Evolutionary conservation across 64 coral and sea anemone genomes (phyloP).

Genomic region (Hydrozoanthus tunicans): DNA sequence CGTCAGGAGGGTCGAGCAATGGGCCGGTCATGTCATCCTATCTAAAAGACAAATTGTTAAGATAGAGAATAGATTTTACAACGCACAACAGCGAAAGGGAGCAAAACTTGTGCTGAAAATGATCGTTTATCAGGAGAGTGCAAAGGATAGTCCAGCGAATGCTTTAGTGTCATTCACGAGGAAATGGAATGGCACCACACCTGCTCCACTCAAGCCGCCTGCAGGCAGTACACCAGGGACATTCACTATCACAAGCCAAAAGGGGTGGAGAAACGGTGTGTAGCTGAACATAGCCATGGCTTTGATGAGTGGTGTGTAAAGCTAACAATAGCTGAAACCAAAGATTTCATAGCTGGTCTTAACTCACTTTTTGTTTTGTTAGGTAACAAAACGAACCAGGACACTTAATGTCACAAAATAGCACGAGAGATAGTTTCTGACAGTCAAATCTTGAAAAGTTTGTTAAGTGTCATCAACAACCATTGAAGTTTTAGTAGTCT

Average conservation of each 20-base stretch:
- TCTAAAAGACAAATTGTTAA: slow-evolving; percentile 28
- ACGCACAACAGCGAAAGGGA: slow-evolving; percentile 13
- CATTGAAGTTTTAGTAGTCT: too few relatives aligned
- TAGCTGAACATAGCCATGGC: not conserved
- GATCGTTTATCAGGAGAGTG: not conserved
- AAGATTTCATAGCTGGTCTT: too few relatives aligned
- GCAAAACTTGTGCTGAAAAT: not conserved
- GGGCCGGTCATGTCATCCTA: slow-evolving; percentile 36
- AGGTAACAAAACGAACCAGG: too few relatives aligned
- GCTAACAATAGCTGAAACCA: too few relatives aligned
- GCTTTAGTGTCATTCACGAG: not conserved
- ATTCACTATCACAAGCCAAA: not conserved
- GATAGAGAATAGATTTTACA: slow-evolving; percentile 41
- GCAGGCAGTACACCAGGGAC: not conserved
- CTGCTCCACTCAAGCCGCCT: not conserved
- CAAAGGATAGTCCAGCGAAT: not conserved
- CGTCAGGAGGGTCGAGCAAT: slow-evolving; percentile 15
- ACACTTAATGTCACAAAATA: too few relatives aligned
- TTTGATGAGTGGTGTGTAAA: too few relatives aligned
- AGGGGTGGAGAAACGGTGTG: not conserved
- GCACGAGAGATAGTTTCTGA: too few relatives aligned
- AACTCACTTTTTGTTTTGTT: too few relatives aligned
- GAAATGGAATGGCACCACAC: not conserved
- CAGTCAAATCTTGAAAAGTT: too few relatives aligned
- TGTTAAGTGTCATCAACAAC: too few relatives aligned